Evolutionary conservation across 2,888 invertebrate genomes (phyloP).

Genomic region (Acrobasis repandana): DNA sequence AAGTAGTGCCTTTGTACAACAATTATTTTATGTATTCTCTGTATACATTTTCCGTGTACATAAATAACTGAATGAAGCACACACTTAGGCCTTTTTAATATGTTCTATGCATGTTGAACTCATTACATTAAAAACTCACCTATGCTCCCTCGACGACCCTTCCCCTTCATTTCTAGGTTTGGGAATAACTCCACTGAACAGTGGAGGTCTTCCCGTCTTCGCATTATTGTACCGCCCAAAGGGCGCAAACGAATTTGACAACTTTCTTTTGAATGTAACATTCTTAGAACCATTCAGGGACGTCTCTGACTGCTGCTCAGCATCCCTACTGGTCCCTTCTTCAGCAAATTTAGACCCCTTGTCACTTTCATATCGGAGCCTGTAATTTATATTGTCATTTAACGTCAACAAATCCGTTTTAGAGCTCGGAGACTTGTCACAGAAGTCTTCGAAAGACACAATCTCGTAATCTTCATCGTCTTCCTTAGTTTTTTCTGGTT

Average conservation of each 20-base stretch:
- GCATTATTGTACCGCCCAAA: slow-evolving; percentile 62
- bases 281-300: slow-evolving; percentile 65
- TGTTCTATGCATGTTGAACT: no score
- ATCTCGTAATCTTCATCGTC: slow-evolving; percentile 76
- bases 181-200: slow-evolving; percentile 68
- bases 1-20: no score
- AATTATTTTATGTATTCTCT: no score
- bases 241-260: slow-evolving; percentile 64
- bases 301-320: slow-evolving; percentile 65
- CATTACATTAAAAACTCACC: slow-evolving; percentile 43
- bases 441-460: slow-evolving; percentile 84
- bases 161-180: slow-evolving; percentile 61
- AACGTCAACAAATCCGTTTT: slow-evolving; percentile 81
- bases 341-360: slow-evolving; percentile 55
- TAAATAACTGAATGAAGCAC: no score
- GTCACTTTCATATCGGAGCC: slow-evolving; percentile 72
- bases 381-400: slow-evolving; percentile 79
- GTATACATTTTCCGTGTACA: no score
- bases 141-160: slow-evolving; percentile 58
- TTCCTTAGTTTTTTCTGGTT: slow-evolving; percentile 65
- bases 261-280: slow-evolving; percentile 57
- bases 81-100: no score
- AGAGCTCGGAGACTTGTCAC: slow-evolving; percentile 77
- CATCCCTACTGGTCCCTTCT: slow-evolving; percentile 58
- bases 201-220: slow-evolving; percentile 51